Conservation (phyloP, 2,888 invertebrate genomes). For the Parapristionchus giblindavisi region DNA sequence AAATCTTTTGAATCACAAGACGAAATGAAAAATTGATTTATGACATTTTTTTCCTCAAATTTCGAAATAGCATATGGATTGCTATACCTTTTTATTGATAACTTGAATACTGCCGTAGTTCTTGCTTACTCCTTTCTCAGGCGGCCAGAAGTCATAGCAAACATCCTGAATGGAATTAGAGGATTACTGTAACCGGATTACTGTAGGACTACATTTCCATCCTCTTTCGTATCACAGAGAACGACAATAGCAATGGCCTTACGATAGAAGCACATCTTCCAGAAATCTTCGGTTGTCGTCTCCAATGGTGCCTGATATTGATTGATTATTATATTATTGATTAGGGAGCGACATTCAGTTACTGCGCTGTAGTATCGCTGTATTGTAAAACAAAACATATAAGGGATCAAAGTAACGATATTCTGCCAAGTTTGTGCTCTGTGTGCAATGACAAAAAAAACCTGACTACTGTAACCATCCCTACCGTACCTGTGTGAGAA, state of each 20-base stretch:
- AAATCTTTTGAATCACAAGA: too few species aligned
- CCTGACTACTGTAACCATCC: too few species aligned
- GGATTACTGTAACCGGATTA: neutral
- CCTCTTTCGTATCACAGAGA: slow-evolving; percentile 4
- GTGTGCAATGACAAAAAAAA: too few species aligned
- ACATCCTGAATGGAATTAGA: neutral
- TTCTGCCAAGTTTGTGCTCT: too few species aligned
- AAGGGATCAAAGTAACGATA: too few species aligned
- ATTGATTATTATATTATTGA: neutral
- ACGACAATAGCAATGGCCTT: neutral
- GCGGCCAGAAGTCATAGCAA: slow-evolving; percentile 13
- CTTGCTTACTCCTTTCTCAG: neutral
- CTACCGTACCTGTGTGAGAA: slow-evolving; percentile 23
- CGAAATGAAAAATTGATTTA: too few species aligned
- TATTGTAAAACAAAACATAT: too few species aligned
- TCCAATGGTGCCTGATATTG: neutral
- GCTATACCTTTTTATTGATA: slow-evolving; percentile 2
- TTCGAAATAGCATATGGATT: neutral
- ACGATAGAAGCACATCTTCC: slow-evolving; percentile 21
- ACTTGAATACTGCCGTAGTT: slow-evolving; percentile 1
- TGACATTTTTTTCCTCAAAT: too few species aligned
- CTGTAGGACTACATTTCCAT: slow-evolving; percentile 16
- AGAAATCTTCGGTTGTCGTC: slow-evolving; percentile 9
- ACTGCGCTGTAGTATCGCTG: too few species aligned
- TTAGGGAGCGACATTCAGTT: too few species aligned